A percentile compares a stretch with the other conserved stretches of the same genome.
Evolutionary conservation across 2,797 vertebrate species (phyloP).

Genomic region (Galagoides demidoff): DNA sequence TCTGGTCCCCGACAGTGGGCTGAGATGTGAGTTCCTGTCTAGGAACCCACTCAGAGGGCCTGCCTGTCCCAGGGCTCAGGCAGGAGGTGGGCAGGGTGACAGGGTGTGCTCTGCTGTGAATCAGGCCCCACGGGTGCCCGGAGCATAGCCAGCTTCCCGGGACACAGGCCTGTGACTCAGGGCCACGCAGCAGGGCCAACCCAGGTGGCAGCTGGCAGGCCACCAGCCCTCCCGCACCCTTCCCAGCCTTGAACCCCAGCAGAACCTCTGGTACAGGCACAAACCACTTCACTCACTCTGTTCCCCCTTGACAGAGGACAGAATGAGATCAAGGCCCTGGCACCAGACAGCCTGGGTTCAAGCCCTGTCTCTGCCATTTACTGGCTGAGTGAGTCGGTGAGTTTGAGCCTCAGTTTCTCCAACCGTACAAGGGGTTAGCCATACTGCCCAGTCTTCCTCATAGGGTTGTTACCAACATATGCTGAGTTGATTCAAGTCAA

Average conservation of each 20-base stretch:
- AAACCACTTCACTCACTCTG: background rate
- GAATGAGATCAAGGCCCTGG: background rate
- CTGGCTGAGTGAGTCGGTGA: background rate
- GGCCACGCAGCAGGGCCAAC: constrained; percentile 49
- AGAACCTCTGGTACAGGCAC: background rate
- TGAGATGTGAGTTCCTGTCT: background rate
- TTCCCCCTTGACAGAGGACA: background rate
- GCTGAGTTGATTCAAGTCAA: too few relatives aligned
- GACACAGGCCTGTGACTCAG: constrained; percentile 75
- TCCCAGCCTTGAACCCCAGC: constrained; percentile 36
- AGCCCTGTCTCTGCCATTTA: background rate
- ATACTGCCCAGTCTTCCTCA: background rate
- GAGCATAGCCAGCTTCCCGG: constrained; percentile 68
- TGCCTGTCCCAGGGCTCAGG: background rate
- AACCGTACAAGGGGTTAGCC: background rate
- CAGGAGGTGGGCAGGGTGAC: background rate
- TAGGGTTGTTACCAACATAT: accelerated
- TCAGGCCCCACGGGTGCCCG: constrained; percentile 38
- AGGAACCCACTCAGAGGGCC: background rate
- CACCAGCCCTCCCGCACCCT: constrained; percentile 43
- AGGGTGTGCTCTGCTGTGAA: constrained; percentile 56
- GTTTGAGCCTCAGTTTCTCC: background rate
- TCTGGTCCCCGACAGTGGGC: background rate
- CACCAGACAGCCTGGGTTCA: background rate
- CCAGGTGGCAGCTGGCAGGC: constrained; percentile 74